Conservation (phyloP, 2,113 vertebrate species). For the Etia nguti region DNA sequence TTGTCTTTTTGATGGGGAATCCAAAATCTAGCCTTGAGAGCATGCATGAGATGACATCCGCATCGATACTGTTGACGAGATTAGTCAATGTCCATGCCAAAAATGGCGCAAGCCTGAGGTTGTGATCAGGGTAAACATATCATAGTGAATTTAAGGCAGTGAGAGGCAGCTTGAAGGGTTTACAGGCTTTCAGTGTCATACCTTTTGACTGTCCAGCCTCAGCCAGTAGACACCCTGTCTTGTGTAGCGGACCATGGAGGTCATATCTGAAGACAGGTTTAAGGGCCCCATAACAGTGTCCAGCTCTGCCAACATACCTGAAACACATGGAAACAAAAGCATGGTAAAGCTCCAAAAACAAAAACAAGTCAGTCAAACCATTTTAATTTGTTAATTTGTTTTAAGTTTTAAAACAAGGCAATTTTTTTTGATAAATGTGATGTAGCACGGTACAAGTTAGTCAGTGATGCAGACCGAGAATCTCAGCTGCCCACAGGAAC, state of each 20-base stretch:
- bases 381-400: background rate
- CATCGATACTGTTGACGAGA: background rate
- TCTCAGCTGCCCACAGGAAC: background rate
- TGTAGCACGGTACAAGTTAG: background rate
- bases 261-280: constrained; percentile 81
- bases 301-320: constrained; percentile 86
- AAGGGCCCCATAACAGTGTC: constrained; percentile 70
- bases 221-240: constrained; percentile 88
- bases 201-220: constrained; percentile 71
- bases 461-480: background rate
- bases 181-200: constrained; percentile 15
- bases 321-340: background rate
- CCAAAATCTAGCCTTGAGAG: background rate
- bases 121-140: background rate
- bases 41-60: background rate
- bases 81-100: background rate
- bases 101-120: background rate
- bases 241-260: constrained; percentile 79
- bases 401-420: too few species aligned
- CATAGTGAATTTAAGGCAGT: background rate
- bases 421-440: background rate
- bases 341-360: background rate
- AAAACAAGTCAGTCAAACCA: background rate
- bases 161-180: background rate
- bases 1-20: background rate